phyloP scores from a whole-genome alignment of 2,113 vertebrate genomes.

The Balaeniceps rex region DNA sequence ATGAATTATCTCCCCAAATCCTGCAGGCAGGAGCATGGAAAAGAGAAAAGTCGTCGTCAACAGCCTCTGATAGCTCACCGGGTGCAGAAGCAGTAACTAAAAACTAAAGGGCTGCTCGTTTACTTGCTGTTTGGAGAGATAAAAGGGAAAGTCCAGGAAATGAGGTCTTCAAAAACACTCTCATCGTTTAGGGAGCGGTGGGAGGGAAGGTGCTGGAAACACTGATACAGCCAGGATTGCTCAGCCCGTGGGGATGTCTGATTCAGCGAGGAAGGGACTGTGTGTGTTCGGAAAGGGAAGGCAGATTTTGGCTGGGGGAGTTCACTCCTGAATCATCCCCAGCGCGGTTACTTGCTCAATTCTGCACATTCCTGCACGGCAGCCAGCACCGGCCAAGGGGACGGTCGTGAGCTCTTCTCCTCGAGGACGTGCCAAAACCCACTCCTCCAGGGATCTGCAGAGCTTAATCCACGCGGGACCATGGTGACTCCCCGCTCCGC shows the following conservation, averaged over 20 bases:
- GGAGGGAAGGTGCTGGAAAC: conserved; percentile 62
- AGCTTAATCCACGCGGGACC: neutral
- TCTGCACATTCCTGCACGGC: neutral
- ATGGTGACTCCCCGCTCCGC: rapidly evolving
- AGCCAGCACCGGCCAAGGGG: neutral
- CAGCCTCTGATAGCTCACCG: conserved; percentile 23
- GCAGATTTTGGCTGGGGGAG: neutral
- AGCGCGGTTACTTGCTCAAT: neutral
- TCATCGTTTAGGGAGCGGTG: conserved; percentile 13
- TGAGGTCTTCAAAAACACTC: conserved; percentile 33
- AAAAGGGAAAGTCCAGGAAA: conserved; percentile 60
- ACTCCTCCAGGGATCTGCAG: neutral
- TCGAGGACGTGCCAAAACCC: neutral
- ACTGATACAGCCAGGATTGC: conserved; percentile 59
- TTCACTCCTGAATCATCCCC: conserved; percentile 1
- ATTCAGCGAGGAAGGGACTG: conserved; percentile 23
- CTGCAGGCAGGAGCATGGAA: conserved; percentile 32
- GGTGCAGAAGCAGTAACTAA: conserved; percentile 21
- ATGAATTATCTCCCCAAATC: conserved; percentile 55
- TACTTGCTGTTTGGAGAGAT: conserved; percentile 23
- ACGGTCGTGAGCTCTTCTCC: neutral
- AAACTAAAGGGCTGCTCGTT: conserved; percentile 31
- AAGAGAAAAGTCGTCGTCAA: conserved; percentile 15
- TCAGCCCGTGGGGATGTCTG: conserved; percentile 55
- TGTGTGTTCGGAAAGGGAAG: neutral